Base-by-base conservation (phyloP, 2,113 vertebrate species). In the Dipodomys merriami region DNA sequence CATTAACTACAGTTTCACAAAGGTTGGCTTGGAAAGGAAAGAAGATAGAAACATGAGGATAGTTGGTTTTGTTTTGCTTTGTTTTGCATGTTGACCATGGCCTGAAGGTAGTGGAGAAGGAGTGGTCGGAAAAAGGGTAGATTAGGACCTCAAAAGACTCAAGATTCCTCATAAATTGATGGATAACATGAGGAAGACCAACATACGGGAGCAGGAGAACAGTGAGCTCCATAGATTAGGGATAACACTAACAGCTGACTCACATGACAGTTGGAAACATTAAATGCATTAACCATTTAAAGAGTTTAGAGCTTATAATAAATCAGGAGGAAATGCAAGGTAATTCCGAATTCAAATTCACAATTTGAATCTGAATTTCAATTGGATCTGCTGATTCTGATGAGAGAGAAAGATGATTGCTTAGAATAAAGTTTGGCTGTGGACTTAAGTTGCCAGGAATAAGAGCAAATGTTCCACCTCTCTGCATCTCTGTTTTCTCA, bases 251-350 rank as follows among this genome's bases (percentile, higher is more conserved):
- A 53, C 60, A 25, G 80, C 57, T 19, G 18, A 60, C 6, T 44
- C 79, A 22, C 1, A 68, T 29, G 73, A 72, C 33, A 88, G 3
- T 33, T 44, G 39, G 83, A 74, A 94, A 29, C 9, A 88, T 23
- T 3, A 76, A 29, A 65, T 62, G 2, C 19, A 30, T 62, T 19
- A 67, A 79, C 11, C 60, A 44, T 30, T 53, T 25, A 35, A 29
- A 6, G 22, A 49, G 2, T 57, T 0, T 27, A 12, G 82, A 53
- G n/a, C 33, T 69, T 73, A 27, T 73, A 72, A 23, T 81, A 69
- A 78, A 62, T 39, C 72, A 83, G 80, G 29, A 88, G 80, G 39
- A 90, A 82, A 44, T 49, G 69, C 57, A 82, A 88, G 49, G n/a
- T 57, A 57, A 57, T 57, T 53, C 49, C 9, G 53, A 88, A 39